phyloP scores from a whole-genome alignment of 2,888 invertebrate species.

The Mayetiola destructor region DNA sequence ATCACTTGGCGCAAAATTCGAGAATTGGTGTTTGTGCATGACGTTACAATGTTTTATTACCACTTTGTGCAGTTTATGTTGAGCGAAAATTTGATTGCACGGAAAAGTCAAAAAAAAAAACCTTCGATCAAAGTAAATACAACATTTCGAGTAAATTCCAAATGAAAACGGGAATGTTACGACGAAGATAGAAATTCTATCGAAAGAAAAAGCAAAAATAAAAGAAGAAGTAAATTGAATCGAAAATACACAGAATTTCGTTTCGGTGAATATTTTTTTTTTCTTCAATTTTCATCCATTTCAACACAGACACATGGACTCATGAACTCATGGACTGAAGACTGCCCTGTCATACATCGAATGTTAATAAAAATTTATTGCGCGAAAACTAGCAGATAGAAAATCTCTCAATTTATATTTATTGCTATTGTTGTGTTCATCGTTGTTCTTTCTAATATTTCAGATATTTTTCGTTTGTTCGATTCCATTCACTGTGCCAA shows the following conservation, averaged over 20 bases:
- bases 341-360: conserved; percentile 14
- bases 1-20: too few relatives aligned
- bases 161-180: too few relatives aligned
- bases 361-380: conserved; percentile 16
- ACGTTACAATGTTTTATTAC: conserved; percentile 7
- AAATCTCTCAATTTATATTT: conserved; percentile 17
- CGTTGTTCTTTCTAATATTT: not conserved
- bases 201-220: not conserved
- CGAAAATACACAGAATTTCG: not conserved
- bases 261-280: not conserved
- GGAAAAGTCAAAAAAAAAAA: not conserved
- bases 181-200: too few relatives aligned
- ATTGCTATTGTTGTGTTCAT: conserved; percentile 5
- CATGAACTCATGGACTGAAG: too few relatives aligned
- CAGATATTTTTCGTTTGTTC: not conserved
- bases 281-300: conserved; percentile 3
- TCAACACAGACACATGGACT: not conserved
- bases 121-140: too few relatives aligned
- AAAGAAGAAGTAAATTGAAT: not conserved
- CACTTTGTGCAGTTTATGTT: conserved; percentile 3
- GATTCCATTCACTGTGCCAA: not conserved
- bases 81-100: not conserved
- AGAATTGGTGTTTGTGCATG: too few relatives aligned
- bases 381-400: conserved; percentile 16
- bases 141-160: too few relatives aligned